phyloP scores from a whole-genome alignment of 2,797 vertebrate species.

The Pangasius djambal region DNA sequence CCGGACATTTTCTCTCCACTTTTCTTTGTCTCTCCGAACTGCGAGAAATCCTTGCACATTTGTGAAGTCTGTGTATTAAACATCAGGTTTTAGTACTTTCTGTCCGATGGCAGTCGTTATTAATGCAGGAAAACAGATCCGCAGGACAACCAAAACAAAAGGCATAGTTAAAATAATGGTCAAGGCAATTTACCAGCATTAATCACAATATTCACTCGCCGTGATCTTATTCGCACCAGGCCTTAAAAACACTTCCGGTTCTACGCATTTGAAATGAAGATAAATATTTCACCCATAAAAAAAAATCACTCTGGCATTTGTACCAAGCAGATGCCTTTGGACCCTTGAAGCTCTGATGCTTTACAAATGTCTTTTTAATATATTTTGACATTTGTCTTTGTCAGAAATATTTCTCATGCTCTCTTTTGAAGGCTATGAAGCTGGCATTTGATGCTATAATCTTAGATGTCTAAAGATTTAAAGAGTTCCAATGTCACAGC shows the following conservation, averaged over 20 bases:
- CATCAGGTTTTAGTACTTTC: slow-evolving; percentile 21
- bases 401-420: neutral
- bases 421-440: neutral
- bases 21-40: neutral
- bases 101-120: slow-evolving; percentile 23
- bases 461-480: neutral
- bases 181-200: slow-evolving; percentile 18
- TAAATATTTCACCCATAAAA: slow-evolving; percentile 16
- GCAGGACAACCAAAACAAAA: slow-evolving; percentile 1
- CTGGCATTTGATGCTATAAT: neutral
- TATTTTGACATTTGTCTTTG: slow-evolving; percentile 5
- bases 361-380: slow-evolving; percentile 41
- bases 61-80: neutral
- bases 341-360: neutral
- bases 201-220: slow-evolving; percentile 21
- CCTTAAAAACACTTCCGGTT: neutral
- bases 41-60: neutral
- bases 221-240: neutral
- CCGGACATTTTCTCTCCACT: slow-evolving; percentile 10
- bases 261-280: slow-evolving; percentile 23
- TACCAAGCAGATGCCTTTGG: slow-evolving; percentile 4
- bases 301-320: neutral
- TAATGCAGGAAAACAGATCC: neutral
- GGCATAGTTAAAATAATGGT: slow-evolving; percentile 29
- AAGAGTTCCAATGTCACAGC: neutral